Conservation (phyloP, 2,113 vertebrate genomes). For the Gulo gulo region DNA sequence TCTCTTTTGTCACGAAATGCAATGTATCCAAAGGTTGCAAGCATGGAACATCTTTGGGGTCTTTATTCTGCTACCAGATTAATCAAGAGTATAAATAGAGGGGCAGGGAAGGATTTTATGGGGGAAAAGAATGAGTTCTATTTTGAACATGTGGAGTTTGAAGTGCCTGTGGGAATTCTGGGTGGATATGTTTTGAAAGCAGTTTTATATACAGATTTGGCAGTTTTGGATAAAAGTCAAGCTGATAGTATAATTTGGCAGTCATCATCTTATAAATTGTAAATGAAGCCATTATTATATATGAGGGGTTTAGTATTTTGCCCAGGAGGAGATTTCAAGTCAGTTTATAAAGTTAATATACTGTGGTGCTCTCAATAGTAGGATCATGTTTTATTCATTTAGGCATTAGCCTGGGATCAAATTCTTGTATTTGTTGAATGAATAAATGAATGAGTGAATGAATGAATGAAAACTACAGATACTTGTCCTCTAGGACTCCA, state of each 20-base stretch:
- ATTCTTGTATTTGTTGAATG: neutral
- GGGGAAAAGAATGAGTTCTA: neutral
- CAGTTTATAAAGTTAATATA: constrained; percentile 18
- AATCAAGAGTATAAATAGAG: neutral
- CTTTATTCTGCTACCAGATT: neutral
- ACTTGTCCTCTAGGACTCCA: neutral
- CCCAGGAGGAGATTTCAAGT: neutral
- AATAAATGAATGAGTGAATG: neutral
- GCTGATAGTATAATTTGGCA: constrained; percentile 5
- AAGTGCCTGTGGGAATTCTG: neutral
- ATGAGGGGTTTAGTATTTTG: neutral
- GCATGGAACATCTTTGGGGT: neutral
- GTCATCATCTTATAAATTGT: constrained; percentile 27
- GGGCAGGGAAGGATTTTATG: neutral
- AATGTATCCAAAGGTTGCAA: neutral
- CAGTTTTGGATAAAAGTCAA: constrained; percentile 27
- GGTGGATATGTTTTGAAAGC: neutral
- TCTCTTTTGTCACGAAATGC: neutral
- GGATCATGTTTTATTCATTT: constrained; percentile 25
- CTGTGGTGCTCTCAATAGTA: neutral
- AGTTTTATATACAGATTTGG: constrained; percentile 1
- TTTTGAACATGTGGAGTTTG: neutral
- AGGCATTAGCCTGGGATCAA: neutral
- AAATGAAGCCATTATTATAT: constrained; percentile 33
- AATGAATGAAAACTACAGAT: neutral